A percentile compares a stretch with the other conserved stretches of the same genome.
phyloP scores from a whole-genome alignment of 64 coral and sea anemone genomes.

The Actinia equina region DNA sequence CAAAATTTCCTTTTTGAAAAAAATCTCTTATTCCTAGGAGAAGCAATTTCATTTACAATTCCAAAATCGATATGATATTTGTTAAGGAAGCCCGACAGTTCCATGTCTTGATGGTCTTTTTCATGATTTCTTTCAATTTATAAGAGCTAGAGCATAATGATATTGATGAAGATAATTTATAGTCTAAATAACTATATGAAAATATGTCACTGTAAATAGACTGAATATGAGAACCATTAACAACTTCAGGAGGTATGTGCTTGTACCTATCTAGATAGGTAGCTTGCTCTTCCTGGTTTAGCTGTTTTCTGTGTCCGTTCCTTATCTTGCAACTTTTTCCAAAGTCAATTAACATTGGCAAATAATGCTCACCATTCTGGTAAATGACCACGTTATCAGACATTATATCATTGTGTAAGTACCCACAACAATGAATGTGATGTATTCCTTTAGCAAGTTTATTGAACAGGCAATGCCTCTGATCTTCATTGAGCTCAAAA shows the following conservation, averaged over 20 bases:
- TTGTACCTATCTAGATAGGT: background rate
- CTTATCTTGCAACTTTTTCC: slow-evolving; percentile 9
- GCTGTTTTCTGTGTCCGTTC: background rate
- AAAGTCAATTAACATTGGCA: slow-evolving; percentile 15
- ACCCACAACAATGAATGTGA: slow-evolving; percentile 4
- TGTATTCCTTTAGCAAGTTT: slow-evolving; percentile 3
- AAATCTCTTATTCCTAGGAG: background rate
- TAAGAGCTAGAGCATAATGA: background rate
- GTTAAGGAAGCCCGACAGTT: slow-evolving; percentile 3
- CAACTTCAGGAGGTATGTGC: background rate
- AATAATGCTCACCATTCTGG: background rate
- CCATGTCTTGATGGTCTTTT: background rate
- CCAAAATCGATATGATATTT: background rate
- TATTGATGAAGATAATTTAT: background rate
- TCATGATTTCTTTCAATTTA: background rate
- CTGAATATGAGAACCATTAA: background rate
- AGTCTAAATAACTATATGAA: slow-evolving; percentile 2
- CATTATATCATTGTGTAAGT: slow-evolving; percentile 20
- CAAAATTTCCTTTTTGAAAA: background rate
- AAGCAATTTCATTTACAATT: background rate
- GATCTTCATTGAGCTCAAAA: background rate
- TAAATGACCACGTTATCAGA: slow-evolving; percentile 22
- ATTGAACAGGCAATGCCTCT: background rate
- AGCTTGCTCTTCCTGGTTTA: slow-evolving; percentile 1
- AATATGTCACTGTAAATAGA: slow-evolving; percentile 22